Conservation (phyloP, 2,113 vertebrate genomes). For the Collichthys lucidus region DNA sequence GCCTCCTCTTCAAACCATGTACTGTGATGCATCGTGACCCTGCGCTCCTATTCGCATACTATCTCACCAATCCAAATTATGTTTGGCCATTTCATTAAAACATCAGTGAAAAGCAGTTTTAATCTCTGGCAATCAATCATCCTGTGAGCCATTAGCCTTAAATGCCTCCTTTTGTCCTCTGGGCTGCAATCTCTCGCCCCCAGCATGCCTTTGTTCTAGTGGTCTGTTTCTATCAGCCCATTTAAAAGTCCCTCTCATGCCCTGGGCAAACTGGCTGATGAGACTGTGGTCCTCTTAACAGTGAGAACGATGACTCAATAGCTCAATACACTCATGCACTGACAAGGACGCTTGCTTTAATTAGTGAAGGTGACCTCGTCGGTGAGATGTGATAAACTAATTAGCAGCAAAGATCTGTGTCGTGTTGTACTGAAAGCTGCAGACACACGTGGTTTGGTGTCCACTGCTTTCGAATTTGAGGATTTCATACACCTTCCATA, state of each 20-base stretch:
- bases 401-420: conserved; percentile 23
- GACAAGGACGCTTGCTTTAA: conserved; percentile 2
- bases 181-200: conserved; percentile 32
- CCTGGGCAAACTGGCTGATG: conserved; percentile 14
- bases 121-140: conserved; percentile 27
- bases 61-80: conserved; percentile 12
- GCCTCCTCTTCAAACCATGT: not conserved
- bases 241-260: conserved; percentile 43
- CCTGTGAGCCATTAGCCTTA: not conserved
- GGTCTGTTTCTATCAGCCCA: conserved; percentile 10
- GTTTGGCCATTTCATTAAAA: conserved; percentile 4
- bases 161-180: conserved; percentile 29
- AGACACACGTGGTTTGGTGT: not conserved
- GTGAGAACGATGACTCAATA: not conserved
- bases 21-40: not conserved
- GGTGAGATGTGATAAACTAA: conserved; percentile 42
- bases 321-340: not conserved
- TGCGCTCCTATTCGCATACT: too few relatives aligned
- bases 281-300: not conserved
- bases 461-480: not conserved
- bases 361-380: conserved; percentile 18
- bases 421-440: not conserved
- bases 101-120: conserved; percentile 22
- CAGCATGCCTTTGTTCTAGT: conserved; percentile 31
- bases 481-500: conserved; percentile 12